Base-by-base conservation (phyloP, 2,888 invertebrate genomes). In the Lutraria lutraria region DNA sequence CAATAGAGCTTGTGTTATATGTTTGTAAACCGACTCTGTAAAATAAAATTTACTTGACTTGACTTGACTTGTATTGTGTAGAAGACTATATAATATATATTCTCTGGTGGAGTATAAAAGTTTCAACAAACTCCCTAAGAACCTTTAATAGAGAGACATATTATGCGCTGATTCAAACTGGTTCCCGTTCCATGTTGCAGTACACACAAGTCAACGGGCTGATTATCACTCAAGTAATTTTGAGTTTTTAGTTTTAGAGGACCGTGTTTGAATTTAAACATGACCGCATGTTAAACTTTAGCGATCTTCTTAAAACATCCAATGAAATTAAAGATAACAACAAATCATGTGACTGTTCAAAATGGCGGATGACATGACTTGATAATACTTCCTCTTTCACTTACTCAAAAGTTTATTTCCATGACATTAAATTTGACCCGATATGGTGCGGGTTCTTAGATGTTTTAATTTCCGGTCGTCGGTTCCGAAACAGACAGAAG, bases 381-480 rank as follows among this genome's bases (percentile, higher is more conserved):
- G 72, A 82, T 52, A 21, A 52, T n/a, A 52, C 83, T 83, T 83
- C 83, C 83, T 16, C 29, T 31, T 56, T 81, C 21, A n/a, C 0
- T 56, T n/a, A 56, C 25, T 29, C 16, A 6, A 29, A 19, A 31
- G 16, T 83, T n/a, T 29, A 21, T 60, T 25, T 25, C 54, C 31
- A 83, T 63, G 60, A 83, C 54, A 63, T 31, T 52, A 72, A n/a
- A 21, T n/a, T 52, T 68, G 12, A 53, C 54, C n/a, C n/a, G 15
- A 12, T 12, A 98, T 98, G 98, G 98, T 98, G 89, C 97, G 98
- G 29, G 98, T 98, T 2, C 97, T 98, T 90, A 97, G 97, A 21
- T 98, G 98, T 86, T 98, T 98, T 94, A 98, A 98, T 96, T 98
- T 98, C 95, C 96, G 97, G 63, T 97, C 97, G 68, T 98, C 98